A percentile compares a stretch with the other conserved stretches of the same genome.
Evolutionary conservation across 2,113 vertebrate species (phyloP).

Genomic region (Lepisosteus oculatus): DNA sequence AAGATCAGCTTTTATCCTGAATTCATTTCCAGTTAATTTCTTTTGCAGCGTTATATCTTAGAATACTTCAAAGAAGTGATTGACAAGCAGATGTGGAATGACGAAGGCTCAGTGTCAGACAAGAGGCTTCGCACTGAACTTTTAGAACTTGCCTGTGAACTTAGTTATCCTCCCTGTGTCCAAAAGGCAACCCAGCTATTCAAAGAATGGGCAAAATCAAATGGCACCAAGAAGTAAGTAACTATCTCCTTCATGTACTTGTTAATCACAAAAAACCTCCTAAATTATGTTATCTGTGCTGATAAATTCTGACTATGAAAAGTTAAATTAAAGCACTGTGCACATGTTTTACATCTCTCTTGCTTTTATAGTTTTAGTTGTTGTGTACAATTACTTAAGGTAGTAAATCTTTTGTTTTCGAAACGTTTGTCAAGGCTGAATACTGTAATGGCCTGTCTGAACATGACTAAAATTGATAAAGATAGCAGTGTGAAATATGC

Average conservation of each 20-base stretch:
- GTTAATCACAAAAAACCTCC: no score
- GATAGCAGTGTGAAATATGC: no score
- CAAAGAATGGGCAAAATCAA: conserved; percentile 29
- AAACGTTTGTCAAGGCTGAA: neutral
- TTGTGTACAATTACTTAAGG: no score
- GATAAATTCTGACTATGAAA: no score
- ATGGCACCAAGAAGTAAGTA: conserved; percentile 36
- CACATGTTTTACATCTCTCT: neutral
- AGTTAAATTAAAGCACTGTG: neutral
- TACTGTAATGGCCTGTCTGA: neutral
- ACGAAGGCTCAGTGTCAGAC: conserved; percentile 26
- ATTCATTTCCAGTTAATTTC: neutral
- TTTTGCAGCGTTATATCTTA: conserved; percentile 36
- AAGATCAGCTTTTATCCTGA: neutral
- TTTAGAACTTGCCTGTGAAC: conserved; percentile 34
- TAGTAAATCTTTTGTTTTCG: no score
- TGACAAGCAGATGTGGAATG: conserved; percentile 38
- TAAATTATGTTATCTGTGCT: no score
- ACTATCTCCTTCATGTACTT: no score
- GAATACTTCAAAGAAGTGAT: conserved; percentile 43
- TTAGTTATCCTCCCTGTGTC: conserved; percentile 26
- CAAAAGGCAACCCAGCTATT: conserved; percentile 33
- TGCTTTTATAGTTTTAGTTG: no score
- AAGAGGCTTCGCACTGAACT: conserved; percentile 15
- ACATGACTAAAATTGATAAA: no score